Evolutionary conservation across 2,797 vertebrate genomes (phyloP), one percentile per base, ranked within the genome.

Genomic region (Gobionotothen gibberifrons): DNA sequence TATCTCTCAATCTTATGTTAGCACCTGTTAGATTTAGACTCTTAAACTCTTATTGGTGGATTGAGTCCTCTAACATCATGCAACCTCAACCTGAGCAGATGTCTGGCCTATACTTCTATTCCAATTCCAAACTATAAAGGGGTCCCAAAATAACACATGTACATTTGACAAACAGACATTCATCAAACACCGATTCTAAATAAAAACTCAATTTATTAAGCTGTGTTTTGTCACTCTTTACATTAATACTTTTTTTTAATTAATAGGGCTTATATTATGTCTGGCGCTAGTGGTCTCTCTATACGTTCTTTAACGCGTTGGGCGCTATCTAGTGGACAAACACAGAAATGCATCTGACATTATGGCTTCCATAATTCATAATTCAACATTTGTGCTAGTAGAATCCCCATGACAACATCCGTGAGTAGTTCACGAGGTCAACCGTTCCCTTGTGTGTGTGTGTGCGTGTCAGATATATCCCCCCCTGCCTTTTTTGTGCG

Each of bases 271-370:
- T 7, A 36, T 36, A 36, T 36, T 36, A 36, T 36, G 8, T 36
- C 8, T 39, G 57, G 63, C 4, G 1, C 10, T 9, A 1, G 4
- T 32, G 15, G 19, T 9, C 1, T 43, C 15, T 11, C 19, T 15
- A 0, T 13, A 9, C 2, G 9, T 10, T 61, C 46, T 9, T 32
- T 5, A 14, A 57, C 52, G 43, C 61, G 51, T 71, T n/a, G 32
- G 63, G 0, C 78, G 71, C 82, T 85, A 84, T 79, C 87, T 82
- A 67, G 85, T 76, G 87, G 82, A 32, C 58, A 19, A 19, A 76
- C 2, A 1, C 3, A 1, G 21, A 3, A 15, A 4, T 9, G 21
- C 11, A 19, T 1, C 3, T 4, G 0, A 60, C 17, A 1, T 3
- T 3, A 3, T 4, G 39, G 17, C 17, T 15, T 40, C 19, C 14